These are phyloP conservation scores for Ormia ochracea DNA, from an alignment of 2,888 invertebrate genomes.

Conservation along the genomic window DNA sequence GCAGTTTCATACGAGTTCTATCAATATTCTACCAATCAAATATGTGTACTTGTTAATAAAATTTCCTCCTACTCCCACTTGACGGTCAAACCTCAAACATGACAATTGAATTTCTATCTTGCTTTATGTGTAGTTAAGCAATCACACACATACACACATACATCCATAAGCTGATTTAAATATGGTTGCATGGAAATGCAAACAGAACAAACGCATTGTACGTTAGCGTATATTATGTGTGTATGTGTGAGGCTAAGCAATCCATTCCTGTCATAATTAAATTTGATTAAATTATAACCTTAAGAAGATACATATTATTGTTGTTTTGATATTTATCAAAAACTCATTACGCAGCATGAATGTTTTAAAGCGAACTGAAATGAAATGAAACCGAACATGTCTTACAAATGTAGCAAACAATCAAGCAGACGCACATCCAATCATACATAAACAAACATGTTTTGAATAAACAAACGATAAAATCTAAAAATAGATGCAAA, in stretches of 20 bases:
- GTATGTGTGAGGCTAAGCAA: constrained; percentile 21
- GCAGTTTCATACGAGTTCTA: no score
- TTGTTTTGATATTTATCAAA: constrained; percentile 63
- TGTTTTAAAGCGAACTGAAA: constrained; percentile 39
- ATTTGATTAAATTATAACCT: constrained; percentile 61
- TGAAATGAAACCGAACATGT: constrained; percentile 55
- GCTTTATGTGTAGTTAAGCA: neutral
- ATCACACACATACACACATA: neutral
- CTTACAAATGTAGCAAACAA: constrained; percentile 45
- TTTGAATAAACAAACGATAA: constrained; percentile 11
- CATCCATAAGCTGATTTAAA: no score
- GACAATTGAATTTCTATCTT: constrained; percentile 40
- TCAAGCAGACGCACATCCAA: neutral
- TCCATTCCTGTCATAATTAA: constrained; percentile 62
- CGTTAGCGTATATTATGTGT: neutral
- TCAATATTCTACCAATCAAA: constrained; percentile 6
- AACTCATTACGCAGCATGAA: constrained; percentile 58
- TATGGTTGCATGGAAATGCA: no score
- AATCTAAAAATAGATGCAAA: constrained; percentile 18
- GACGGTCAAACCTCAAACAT: constrained; percentile 23
- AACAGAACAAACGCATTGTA: neutral
- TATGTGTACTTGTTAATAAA: neutral
- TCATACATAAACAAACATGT: constrained; percentile 5
- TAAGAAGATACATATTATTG: constrained; percentile 55
- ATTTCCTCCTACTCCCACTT: neutral